Percentiles rank a stretch among this genome's conserved stretches.
These are phyloP conservation scores for Emydoidea blandingii DNA, from an alignment of 2,797 vertebrate species.

Conservation along the genomic window DNA sequence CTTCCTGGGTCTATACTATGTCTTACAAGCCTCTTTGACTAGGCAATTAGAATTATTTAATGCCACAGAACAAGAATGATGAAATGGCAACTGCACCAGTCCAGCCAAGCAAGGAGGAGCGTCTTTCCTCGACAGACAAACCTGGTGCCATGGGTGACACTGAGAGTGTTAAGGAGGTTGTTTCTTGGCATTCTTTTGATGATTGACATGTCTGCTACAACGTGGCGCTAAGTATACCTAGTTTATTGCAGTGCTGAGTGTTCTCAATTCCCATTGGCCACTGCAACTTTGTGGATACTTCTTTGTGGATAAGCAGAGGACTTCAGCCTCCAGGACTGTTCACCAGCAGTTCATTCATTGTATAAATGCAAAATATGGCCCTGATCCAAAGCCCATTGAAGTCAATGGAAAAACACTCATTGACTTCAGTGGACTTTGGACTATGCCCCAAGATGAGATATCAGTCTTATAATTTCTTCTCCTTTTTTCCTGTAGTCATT, in stretches of 20 bases:
- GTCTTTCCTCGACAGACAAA: not conserved
- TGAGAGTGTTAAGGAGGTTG: not conserved
- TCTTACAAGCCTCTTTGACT: not conserved
- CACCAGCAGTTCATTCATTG: not conserved
- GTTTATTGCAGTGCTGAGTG: not conserved
- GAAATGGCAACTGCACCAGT: not conserved
- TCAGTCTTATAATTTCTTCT: not conserved
- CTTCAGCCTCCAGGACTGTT: not conserved
- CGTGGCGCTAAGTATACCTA: too few relatives aligned
- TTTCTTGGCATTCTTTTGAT: not conserved
- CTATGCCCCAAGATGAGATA: not conserved
- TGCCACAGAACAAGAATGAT: not conserved
- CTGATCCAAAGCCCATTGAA: not conserved
- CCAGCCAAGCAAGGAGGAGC: not conserved
- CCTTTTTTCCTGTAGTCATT: conserved; percentile 78
- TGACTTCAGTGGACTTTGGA: not conserved
- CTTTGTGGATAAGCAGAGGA: not conserved
- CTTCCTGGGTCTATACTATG: not conserved
- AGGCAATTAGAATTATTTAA: not conserved
- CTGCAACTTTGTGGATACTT: not conserved
- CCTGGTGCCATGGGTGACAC: not conserved
- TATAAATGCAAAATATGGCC: not conserved
- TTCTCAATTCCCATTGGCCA: not conserved
- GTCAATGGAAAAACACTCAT: not conserved
- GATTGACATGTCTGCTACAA: not conserved